Conservation (phyloP, 1,140 invertebrate genomes). For the Sinonovacula constricta region DNA sequence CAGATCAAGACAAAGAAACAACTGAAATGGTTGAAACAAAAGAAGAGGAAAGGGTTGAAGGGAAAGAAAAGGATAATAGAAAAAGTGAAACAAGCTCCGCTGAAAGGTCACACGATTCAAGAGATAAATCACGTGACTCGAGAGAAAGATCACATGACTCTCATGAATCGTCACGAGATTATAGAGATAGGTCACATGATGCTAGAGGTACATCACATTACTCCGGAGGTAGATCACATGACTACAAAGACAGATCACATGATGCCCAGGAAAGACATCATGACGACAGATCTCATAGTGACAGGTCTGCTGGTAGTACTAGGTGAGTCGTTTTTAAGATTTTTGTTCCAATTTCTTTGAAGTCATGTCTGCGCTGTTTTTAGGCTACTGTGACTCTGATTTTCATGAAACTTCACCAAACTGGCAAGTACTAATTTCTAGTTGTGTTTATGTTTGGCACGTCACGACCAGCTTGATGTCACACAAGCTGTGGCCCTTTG, state of each 20-base stretch:
- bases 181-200: conserved; percentile 1
- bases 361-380: too few relatives aligned
- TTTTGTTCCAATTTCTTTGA: too few relatives aligned
- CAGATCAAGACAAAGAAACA: background rate
- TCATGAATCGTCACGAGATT: background rate
- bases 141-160: background rate
- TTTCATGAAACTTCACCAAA: too few relatives aligned
- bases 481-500: too few relatives aligned
- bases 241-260: conserved; percentile 20
- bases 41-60: conserved; percentile 2
- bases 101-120: background rate
- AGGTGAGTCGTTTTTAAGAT: conserved; percentile 25
- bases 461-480: too few relatives aligned
- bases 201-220: background rate
- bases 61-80: conserved; percentile 1
- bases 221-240: conserved; percentile 1
- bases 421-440: too few relatives aligned
- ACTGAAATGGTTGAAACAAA: background rate
- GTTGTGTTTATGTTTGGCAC: too few relatives aligned
- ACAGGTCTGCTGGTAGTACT: conserved; percentile 32
- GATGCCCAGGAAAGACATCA: background rate
- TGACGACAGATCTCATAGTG: conserved; percentile 24
- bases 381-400: too few relatives aligned
- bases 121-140: background rate
- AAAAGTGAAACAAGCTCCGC: conserved; percentile 1